Conservation (phyloP, 2,888 invertebrate genomes). For the Amblyjoppa proteus region DNA sequence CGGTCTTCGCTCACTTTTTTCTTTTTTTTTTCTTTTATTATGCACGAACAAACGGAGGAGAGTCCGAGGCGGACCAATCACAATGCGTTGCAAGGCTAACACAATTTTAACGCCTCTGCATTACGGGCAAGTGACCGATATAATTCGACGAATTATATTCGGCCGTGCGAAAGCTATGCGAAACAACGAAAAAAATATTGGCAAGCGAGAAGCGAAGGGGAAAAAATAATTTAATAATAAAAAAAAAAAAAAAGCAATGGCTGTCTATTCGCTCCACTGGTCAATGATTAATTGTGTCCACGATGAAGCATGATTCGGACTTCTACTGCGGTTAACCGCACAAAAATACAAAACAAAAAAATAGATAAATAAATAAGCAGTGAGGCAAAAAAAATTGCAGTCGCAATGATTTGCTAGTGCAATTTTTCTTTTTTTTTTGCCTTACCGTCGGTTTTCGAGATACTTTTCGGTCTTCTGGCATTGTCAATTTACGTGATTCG, state of each 20-base stretch:
- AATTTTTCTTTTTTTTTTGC: too few relatives aligned
- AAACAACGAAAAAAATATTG: neutral
- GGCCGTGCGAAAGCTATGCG: neutral
- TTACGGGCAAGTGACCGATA: too few relatives aligned
- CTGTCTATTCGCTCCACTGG: slow-evolving; percentile 50
- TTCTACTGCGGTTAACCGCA: neutral
- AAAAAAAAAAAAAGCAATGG: slow-evolving; percentile 13
- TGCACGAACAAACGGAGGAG: too few relatives aligned
- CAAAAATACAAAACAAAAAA: slow-evolving; percentile 21
- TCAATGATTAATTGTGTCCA: slow-evolving; percentile 53
- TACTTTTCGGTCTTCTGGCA: too few relatives aligned
- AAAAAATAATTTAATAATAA: neutral
- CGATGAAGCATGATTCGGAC: slow-evolving; percentile 42
- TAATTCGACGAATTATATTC: too few relatives aligned
- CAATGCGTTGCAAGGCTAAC: too few relatives aligned
- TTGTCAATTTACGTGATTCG: too few relatives aligned
- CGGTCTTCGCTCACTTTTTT: neutral
- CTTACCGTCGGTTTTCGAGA: too few relatives aligned
- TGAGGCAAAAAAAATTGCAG: too few relatives aligned
- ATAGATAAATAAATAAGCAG: neutral
- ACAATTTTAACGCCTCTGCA: too few relatives aligned
- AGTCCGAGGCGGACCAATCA: too few relatives aligned
- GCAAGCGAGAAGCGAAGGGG: neutral
- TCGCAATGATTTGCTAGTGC: neutral
- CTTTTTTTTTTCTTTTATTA: neutral